Evolutionary conservation across 2,888 invertebrate genomes (phyloP).

Genomic region (Yponomeuta sedellus): DNA sequence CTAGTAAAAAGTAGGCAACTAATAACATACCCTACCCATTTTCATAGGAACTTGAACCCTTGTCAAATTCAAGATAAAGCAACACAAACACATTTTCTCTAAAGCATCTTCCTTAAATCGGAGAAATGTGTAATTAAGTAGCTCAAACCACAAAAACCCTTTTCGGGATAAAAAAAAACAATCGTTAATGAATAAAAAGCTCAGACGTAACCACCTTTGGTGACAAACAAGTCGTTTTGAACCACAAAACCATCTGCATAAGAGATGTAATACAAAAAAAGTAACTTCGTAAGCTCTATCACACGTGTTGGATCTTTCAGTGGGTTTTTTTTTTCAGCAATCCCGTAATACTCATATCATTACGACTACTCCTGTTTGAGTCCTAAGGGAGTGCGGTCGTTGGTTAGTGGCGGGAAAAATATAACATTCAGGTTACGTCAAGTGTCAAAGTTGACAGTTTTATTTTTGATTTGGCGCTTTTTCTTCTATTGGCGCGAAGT

Average conservation of each 20-base stretch:
- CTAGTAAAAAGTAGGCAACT: too few species aligned
- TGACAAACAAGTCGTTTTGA: not conserved
- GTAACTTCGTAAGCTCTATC: not conserved
- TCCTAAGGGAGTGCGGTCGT: conserved; percentile 45
- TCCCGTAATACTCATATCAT: conserved; percentile 43
- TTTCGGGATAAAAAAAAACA: not conserved
- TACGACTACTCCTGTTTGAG: conserved; percentile 48
- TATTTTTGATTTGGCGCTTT: conserved; percentile 40
- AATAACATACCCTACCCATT: too few species aligned
- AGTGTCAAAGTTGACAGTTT: conserved; percentile 50
- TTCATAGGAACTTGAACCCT: too few species aligned
- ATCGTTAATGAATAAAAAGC: not conserved
- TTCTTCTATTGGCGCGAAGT: conserved; percentile 23
- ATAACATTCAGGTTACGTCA: conserved; percentile 33
- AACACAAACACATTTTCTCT: not conserved
- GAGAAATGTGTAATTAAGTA: not conserved
- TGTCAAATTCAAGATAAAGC: not conserved
- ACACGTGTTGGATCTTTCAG: conserved; percentile 37
- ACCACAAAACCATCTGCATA: not conserved
- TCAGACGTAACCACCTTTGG: not conserved
- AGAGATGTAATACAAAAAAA: not conserved
- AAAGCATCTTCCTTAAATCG: not conserved
- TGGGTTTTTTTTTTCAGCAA: conserved; percentile 38
- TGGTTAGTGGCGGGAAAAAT: conserved; percentile 27
- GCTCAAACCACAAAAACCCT: conserved; percentile 1